These are phyloP conservation scores for Philaenus spumarius DNA, from an alignment of 1,140 invertebrate species.

Conservation along the genomic window DNA sequence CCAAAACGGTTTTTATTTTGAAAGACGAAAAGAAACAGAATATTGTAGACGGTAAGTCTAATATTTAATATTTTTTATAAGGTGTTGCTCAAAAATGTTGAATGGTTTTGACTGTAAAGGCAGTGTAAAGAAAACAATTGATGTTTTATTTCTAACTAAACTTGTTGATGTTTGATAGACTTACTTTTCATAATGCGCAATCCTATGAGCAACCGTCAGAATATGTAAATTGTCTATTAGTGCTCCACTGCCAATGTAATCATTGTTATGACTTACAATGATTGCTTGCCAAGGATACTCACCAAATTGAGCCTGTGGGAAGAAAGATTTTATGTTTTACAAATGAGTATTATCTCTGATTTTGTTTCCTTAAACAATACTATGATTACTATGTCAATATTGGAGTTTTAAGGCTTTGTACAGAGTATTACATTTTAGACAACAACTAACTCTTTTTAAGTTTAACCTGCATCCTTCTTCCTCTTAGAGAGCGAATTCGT, in stretches of 20 bases:
- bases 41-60: too few relatives aligned
- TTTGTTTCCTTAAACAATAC: too few relatives aligned
- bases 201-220: slow-evolving; percentile 17
- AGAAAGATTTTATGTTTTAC: too few relatives aligned
- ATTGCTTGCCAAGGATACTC: slow-evolving; percentile 25
- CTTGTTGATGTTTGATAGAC: neutral
- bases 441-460: too few relatives aligned
- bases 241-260: slow-evolving; percentile 21
- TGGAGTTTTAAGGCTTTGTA: too few relatives aligned
- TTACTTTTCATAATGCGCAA: slow-evolving; percentile 15
- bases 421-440: too few relatives aligned
- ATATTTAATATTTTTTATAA: neutral
- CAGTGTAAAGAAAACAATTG: neutral
- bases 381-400: too few relatives aligned
- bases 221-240: slow-evolving; percentile 16
- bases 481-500: too few relatives aligned
- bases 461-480: too few relatives aligned
- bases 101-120: neutral
- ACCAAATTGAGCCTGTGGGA: slow-evolving; percentile 22
- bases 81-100: neutral
- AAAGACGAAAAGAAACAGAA: too few relatives aligned
- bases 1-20: neutral
- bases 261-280: slow-evolving; percentile 11
- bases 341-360: too few relatives aligned
- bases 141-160: too few relatives aligned